Conservation (phyloP, 2,888 invertebrate genomes). For the Philaethria dido region DNA sequence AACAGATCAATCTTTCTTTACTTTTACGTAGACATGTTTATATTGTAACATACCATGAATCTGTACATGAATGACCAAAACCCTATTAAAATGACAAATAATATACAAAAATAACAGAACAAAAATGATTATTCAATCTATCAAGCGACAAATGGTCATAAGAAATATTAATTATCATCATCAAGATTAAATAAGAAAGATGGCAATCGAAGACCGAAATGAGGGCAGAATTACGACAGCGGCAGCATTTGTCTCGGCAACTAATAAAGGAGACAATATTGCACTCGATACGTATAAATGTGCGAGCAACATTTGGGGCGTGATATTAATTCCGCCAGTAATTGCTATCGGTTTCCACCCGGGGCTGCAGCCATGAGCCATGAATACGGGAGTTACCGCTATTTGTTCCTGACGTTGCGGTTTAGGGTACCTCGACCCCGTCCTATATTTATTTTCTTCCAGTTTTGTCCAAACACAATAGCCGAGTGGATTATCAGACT, state of each 20-base stretch:
- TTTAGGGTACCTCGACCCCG: conserved; percentile 74
- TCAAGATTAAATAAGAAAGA: conserved; percentile 76
- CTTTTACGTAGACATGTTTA: neutral
- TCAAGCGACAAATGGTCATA: conserved; percentile 46
- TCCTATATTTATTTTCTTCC: conserved; percentile 81
- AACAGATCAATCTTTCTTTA: neutral
- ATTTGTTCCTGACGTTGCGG: conserved; percentile 83
- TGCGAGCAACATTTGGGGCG: conserved; percentile 81
- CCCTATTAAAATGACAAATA: neutral
- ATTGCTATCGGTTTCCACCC: conserved; percentile 82
- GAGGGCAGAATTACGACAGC: conserved; percentile 72
- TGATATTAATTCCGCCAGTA: conserved; percentile 83
- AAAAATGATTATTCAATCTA: conserved; percentile 14
- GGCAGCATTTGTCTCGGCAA: conserved; percentile 78
- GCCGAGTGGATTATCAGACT: conserved; percentile 68
- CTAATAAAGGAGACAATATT: conserved; percentile 84
- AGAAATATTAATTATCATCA: conserved; percentile 75
- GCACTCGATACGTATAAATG: conserved; percentile 83
- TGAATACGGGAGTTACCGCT: conserved; percentile 83
- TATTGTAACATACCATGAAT: neutral
- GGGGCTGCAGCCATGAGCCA: conserved; percentile 80
- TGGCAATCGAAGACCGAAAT: conserved; percentile 70
- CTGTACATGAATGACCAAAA: neutral
- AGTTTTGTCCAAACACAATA: conserved; percentile 72
- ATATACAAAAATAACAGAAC: neutral